Evolutionary conservation across 2,888 invertebrate genomes (phyloP).

Genomic region (Chrysotoxum bicinctum): DNA sequence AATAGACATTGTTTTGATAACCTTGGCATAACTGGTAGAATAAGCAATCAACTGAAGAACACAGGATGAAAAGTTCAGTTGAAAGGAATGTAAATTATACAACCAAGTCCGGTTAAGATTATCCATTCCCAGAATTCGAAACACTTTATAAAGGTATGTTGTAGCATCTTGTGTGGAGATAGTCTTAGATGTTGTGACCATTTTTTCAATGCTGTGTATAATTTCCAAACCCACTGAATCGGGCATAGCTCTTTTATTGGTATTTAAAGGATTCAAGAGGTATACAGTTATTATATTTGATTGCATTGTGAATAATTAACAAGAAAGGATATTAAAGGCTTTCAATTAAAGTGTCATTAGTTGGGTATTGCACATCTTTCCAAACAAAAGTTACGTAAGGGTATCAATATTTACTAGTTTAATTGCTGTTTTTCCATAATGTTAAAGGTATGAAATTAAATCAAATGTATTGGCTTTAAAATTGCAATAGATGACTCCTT

Average conservation of each 20-base stretch:
- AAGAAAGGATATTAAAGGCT: not conserved
- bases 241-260: not conserved
- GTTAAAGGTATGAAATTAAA: no score
- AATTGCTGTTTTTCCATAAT: no score
- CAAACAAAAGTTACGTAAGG: no score
- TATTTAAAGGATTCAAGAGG: constrained; percentile 14
- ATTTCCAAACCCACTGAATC: not conserved
- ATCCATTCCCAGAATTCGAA: constrained; percentile 50
- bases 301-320: not conserved
- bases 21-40: constrained; percentile 29
- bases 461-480: no score
- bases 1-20: constrained; percentile 21
- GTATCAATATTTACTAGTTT: no score
- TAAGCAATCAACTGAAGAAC: constrained; percentile 41
- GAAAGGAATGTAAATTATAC: constrained; percentile 34
- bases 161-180: constrained; percentile 36
- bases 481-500: no score
- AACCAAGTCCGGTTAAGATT: constrained; percentile 51
- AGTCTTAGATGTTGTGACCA: not conserved
- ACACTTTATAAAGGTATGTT: constrained; percentile 25
- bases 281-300: constrained; percentile 13
- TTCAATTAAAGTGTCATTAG: not conserved
- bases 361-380: not conserved
- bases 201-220: not conserved
- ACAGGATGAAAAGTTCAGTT: constrained; percentile 23